Conservation (phyloP, 1,140 invertebrate species). For the Magallana ariakensis region DNA sequence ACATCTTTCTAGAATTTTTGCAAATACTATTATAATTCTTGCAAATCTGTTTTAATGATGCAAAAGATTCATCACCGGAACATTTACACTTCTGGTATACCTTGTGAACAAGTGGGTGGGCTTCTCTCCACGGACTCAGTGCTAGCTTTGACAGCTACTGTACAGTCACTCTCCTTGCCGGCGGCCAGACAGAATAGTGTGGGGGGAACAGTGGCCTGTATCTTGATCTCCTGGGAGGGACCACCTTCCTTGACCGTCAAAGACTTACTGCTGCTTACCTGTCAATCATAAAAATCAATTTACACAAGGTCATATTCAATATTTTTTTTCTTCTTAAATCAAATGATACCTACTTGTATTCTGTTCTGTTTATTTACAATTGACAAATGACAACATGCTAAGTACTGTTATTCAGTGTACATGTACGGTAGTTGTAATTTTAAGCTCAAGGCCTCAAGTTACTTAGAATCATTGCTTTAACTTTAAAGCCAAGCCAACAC, state of each 20-base stretch:
- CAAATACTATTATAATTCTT: too few species aligned
- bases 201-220: conserved; percentile 62
- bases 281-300: neutral
- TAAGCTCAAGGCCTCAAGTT: too few species aligned
- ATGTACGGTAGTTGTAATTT: too few species aligned
- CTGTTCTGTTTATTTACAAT: too few species aligned
- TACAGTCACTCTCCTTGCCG: conserved; percentile 43
- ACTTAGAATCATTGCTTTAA: too few species aligned
- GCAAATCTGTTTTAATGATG: too few species aligned
- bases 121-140: conserved; percentile 33
- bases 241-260: conserved; percentile 65
- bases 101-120: conserved; percentile 34
- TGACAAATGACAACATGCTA: too few species aligned
- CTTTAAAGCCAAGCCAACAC: too few species aligned
- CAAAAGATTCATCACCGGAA: too few species aligned
- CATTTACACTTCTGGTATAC: neutral
- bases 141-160: conserved; percentile 43
- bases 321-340: neutral
- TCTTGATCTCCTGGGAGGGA: conserved; percentile 45
- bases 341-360: too few species aligned
- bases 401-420: too few species aligned
- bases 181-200: conserved; percentile 59
- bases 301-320: neutral
- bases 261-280: conserved; percentile 14
- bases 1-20: too few species aligned